Base-by-base conservation (phyloP, 2,888 invertebrate species). In the Brenthis daphne region DNA sequence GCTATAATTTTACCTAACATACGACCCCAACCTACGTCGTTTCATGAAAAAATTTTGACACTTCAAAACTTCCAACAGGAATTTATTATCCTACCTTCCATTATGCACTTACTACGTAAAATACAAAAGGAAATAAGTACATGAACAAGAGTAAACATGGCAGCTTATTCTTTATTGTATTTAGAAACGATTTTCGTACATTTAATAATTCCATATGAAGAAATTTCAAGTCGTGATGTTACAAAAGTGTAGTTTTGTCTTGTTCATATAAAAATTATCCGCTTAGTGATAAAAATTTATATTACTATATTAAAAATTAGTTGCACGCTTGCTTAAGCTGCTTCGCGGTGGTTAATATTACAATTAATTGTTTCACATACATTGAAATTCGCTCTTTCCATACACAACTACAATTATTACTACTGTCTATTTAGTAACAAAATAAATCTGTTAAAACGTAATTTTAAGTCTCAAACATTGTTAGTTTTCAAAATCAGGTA, bases 1-100 rank as follows among this genome's bases (percentile, higher is more conserved):
- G 91, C 92, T 92, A 90, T 90, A 88, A 86, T 85, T 89, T 89
- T 86, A 90, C 82, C 89, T 90, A 90, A 86, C 80, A 82, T 83
- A 85, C 84, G 82, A 85, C 80, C 82, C 80, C 80, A 84, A 85
- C 81, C 86, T 87, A 90, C 77, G 77, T 80, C 77, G 79, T 78
- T 80, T 83, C 82, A 81, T 82, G 81, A 84, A 85, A 88, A 85
- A 85, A 82, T 87, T 92, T 92, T 91, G 92, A 92, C 92, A 92
- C 92, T 87, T 89, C 74, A 75, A 85, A 87, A 87, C 82, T 81
- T 85, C 83, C 84, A 85, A 85, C 83, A 84, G 82, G 80, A 82
- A 82, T 80, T 80, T 74, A 74, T 81, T 84, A 87, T 75, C 75
- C 88, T 89, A 88, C 80, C 76, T 78, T 85, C 85, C 85, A 84